A percentile compares a stretch with the other conserved stretches of the same genome.
phyloP scores from a whole-genome alignment of 2,888 invertebrate genomes.

The Aspidiotus rigidus region DNA sequence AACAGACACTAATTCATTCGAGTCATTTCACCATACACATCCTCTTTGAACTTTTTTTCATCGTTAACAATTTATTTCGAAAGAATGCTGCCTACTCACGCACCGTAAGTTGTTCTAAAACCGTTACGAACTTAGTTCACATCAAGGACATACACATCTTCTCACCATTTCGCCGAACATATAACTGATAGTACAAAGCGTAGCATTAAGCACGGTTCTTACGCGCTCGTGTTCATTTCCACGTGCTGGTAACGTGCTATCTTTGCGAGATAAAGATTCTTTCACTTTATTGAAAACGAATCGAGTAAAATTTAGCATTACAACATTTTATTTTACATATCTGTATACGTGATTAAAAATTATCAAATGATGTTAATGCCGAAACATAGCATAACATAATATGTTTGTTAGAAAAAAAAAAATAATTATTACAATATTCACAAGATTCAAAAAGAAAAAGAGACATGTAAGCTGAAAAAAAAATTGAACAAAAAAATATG shows the following conservation, averaged over 20 bases:
- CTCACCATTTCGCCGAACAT: no score
- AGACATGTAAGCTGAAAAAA: not conserved
- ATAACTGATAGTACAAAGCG: no score
- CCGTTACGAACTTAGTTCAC: not conserved
- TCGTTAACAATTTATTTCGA: not conserved
- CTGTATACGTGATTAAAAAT: slow-evolving; percentile 30
- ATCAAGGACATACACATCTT: no score
- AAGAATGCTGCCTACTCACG: no score
- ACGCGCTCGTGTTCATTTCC: no score
- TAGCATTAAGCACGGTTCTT: no score
- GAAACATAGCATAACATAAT: slow-evolving; percentile 19
- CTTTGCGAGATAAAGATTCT: not conserved
- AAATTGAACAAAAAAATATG: not conserved
- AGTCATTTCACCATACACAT: not conserved
- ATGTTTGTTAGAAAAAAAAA: slow-evolving; percentile 5
- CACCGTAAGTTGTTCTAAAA: no score
- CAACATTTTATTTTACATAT: slow-evolving; percentile 33
- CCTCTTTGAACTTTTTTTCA: slow-evolving; percentile 7
- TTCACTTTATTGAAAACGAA: not conserved
- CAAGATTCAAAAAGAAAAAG: not conserved
- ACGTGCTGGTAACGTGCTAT: no score
- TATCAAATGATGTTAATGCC: slow-evolving; percentile 30
- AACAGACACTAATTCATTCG: not conserved
- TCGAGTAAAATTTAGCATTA: slow-evolving; percentile 28
- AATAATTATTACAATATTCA: slow-evolving; percentile 12